phyloP scores from a whole-genome alignment of 2,888 invertebrate species.

The Spisula subtruncata region DNA sequence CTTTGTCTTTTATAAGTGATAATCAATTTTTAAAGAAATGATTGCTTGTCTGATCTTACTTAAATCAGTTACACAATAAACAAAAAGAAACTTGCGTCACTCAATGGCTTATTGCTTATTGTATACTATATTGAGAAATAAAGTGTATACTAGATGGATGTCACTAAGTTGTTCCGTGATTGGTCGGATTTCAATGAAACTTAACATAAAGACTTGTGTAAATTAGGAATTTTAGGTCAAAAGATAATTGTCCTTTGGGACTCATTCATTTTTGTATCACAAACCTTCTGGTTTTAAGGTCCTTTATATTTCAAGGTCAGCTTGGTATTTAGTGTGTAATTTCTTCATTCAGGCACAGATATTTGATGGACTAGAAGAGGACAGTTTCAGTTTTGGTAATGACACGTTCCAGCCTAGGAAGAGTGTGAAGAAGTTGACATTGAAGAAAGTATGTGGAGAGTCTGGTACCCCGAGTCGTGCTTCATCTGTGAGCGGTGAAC shows the following conservation, averaged over 20 bases:
- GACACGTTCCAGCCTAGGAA: conserved; percentile 88
- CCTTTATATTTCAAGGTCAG: neutral
- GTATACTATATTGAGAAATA: neutral
- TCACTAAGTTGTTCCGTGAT: neutral
- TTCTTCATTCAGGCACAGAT: conserved; percentile 87
- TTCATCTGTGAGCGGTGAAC: conserved; percentile 75
- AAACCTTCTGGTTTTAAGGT: neutral
- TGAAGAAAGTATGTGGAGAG: conserved; percentile 88
- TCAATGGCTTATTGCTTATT: no score
- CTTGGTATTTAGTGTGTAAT: neutral
- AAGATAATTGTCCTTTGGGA: no score
- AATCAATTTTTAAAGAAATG: no score
- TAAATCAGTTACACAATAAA: no score
- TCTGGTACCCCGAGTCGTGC: conserved; percentile 74
- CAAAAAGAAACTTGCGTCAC: no score
- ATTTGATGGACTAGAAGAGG: conserved; percentile 96
- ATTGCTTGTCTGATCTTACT: no score
- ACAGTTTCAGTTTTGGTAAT: conserved; percentile 88
- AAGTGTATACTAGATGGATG: neutral
- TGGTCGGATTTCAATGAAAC: no score
- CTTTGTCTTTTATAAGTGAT: neutral
- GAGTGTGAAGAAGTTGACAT: conserved; percentile 92
- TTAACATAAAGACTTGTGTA: no score
- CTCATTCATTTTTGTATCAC: no score
- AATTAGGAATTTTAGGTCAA: no score